Evolutionary conservation across 2,797 vertebrate species (phyloP), one percentile per base, ranked within the genome.

Genomic region (Helicolenus hilgendorfi): DNA sequence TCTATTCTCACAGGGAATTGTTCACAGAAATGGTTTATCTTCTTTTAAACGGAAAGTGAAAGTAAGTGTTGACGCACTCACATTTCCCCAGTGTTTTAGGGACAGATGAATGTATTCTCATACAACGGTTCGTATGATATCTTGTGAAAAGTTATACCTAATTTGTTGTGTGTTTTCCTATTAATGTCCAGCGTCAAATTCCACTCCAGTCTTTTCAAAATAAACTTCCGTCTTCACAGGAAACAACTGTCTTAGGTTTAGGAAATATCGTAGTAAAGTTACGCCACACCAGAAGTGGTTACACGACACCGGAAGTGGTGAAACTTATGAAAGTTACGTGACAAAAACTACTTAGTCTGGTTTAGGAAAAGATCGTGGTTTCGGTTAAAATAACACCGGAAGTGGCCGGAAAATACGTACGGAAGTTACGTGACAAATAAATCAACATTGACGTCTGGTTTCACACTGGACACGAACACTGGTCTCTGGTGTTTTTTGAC

Each of bases 1-100:
- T 86, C 45, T 81, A 77, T 84, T 68, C 27, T 56, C 67, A 62
- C 56, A 45, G 77, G 59, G 62, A 85, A 33, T 83, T 22, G 7
- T 89, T 93, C 63, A 76, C 26, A 67, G 35, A 45, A 81, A 77
- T 80, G 58, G 18, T 74, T 83, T 78, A 38, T 76, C 20, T 78
- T 69, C 58, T 33, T 20, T 26, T 5, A 82, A 79, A 85, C 11
- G 29, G 64, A 89, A 90, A 90, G 65, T 72, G 15, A 69, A 91
- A 76, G 13, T 77, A 29, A 27, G 31, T 38, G 2, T 41, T n/a
- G 27, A 35, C 36, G 18, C 13, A 14, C 11, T 71, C 24, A n/a
- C 9, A 81, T 63, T 82, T 86, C 26, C 3, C 2, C 38, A 13
- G n/a, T 11, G 4, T 59, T 76, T 56, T 53, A 11, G 26, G 11